Evolutionary conservation across 2,888 invertebrate species (phyloP), one percentile per base, ranked within the genome.

Genomic region (Sericinus montela): DNA sequence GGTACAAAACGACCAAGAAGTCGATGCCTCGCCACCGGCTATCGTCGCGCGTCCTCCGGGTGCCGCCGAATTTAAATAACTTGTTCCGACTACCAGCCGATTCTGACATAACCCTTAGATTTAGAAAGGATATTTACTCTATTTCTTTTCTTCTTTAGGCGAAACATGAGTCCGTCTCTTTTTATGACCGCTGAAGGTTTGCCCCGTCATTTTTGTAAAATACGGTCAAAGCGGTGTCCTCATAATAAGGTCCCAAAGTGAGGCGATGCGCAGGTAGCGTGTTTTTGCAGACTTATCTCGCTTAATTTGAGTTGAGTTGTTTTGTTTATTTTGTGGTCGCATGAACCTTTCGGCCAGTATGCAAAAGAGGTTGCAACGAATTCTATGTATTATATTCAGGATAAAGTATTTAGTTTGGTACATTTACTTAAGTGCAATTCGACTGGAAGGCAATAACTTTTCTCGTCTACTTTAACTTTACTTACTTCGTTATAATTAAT

Each of bases 51-150:
- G 63, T 67, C 63, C 64, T 63, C 59, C 63, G 67, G 66, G 64
- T 72, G 72, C 70, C 67, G 61, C 65, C 66, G 67, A 75, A 84
- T 85, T 84, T 84, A 75, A 84, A 87, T 84, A 87, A 85, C 86
- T 78, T 69, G 86, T 85, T 86, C 77, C 66, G 71, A 77, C 80
- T 80, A 70, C 83, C 77, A 65, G 69, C 67, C 69, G 72, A 70
- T 69, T 75, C 80, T 80, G 77, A 81, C 82, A 72, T 78, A 79
- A 75, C 73, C 80, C 73, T 76, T 66, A 65, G 63, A 51, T 68
- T 49, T 63, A 70, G 72, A 69, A 64, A 62, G 64, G 68, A 69
- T 71, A 53, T 52, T 43, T 63, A 53, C 59, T 59, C 67, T 72
- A 55, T 56, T 74, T 65, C 73, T 68, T 74, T 81, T 69, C 62